Evolutionary conservation across 2,888 invertebrate genomes (phyloP).

Genomic region (Alviniconcha strummeri): DNA sequence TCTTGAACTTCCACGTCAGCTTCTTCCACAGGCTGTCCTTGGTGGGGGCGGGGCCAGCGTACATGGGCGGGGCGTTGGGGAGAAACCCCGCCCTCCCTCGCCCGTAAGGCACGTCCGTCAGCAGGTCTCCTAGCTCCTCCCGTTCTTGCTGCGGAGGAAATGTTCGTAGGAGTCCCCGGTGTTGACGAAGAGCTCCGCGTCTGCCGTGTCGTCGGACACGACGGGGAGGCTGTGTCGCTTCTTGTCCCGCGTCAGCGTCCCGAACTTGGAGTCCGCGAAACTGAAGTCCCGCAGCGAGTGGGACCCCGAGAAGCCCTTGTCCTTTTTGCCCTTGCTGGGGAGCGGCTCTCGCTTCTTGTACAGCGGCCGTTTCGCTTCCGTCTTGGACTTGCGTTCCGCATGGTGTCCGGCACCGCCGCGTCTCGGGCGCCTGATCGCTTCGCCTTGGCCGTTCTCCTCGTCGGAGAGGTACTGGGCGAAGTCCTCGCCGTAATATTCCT

Average conservation of each 20-base stretch:
- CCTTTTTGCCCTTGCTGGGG: slow-evolving; percentile 16
- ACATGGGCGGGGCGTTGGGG: neutral
- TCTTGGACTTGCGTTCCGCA: slow-evolving; percentile 24
- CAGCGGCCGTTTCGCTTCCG: slow-evolving; percentile 33
- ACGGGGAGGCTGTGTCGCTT: neutral
- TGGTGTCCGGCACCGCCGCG: neutral
- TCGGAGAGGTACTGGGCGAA: slow-evolving; percentile 45
- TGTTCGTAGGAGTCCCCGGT: slow-evolving; percentile 30
- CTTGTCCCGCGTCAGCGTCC: slow-evolving; percentile 27
- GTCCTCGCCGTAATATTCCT: slow-evolving; percentile 45
- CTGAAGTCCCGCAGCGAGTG: slow-evolving; percentile 43
- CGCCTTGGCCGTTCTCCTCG: slow-evolving; percentile 36
- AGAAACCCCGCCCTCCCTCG: too few species aligned
- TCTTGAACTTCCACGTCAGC: slow-evolving; percentile 31
- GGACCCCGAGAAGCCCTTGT: neutral
- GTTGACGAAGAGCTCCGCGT: slow-evolving; percentile 24
- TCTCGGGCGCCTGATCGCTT: neutral
- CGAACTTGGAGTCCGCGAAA: slow-evolving; percentile 47
- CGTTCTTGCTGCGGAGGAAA: slow-evolving; percentile 24
- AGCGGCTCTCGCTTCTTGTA: slow-evolving; percentile 26
- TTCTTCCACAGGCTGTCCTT: slow-evolving; percentile 30
- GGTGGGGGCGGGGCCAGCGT: neutral
- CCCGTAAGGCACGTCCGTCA: neutral
- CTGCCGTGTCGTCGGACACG: neutral
- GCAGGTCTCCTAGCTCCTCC: neutral